These are phyloP conservation scores for Abrostola triplasia DNA, from an alignment of 2,888 invertebrate genomes.

Conservation along the genomic window DNA sequence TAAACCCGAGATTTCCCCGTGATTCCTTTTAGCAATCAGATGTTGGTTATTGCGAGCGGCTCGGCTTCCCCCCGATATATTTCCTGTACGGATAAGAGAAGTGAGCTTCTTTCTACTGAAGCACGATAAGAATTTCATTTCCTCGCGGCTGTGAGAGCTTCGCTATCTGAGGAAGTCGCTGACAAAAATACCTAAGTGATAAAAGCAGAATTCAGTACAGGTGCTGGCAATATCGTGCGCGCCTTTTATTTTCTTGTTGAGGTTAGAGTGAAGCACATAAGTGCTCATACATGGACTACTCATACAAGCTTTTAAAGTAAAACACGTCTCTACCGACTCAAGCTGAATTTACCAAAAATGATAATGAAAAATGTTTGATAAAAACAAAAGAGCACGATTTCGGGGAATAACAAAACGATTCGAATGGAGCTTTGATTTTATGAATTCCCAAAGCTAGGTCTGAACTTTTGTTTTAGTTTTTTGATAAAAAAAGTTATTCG, in stretches of 20 bases:
- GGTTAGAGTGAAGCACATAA: conserved; percentile 34
- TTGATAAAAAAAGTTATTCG: conserved; percentile 72
- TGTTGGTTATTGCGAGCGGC: conserved; percentile 76
- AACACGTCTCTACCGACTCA: conserved; percentile 30
- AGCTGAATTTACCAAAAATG: conserved; percentile 45
- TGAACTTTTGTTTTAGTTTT: conserved; percentile 78
- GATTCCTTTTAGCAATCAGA: conserved; percentile 83
- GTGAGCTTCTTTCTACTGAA: conserved; percentile 81
- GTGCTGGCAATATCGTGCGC: conserved; percentile 68
- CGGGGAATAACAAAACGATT: conserved; percentile 77
- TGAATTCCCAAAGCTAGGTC: conserved; percentile 87
- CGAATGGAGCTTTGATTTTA: conserved; percentile 79
- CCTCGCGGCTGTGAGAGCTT: conserved; percentile 80
- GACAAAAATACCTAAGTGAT: conserved; percentile 87
- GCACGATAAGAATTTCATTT: conserved; percentile 89
- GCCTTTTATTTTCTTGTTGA: conserved; percentile 61
- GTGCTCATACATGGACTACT: conserved; percentile 39
- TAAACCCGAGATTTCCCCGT: conserved; percentile 69
- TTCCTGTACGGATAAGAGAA: conserved; percentile 85
- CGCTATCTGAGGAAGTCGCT: conserved; percentile 85
- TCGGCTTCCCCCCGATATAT: conserved; percentile 80
- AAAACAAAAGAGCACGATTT: conserved; percentile 69
- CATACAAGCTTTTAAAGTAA: conserved; percentile 26
- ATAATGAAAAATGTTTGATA: conserved; percentile 52
- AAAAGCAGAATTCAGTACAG: conserved; percentile 82